Conservation (phyloP, 2,888 invertebrate species). For the Ornithoptera priamus region DNA sequence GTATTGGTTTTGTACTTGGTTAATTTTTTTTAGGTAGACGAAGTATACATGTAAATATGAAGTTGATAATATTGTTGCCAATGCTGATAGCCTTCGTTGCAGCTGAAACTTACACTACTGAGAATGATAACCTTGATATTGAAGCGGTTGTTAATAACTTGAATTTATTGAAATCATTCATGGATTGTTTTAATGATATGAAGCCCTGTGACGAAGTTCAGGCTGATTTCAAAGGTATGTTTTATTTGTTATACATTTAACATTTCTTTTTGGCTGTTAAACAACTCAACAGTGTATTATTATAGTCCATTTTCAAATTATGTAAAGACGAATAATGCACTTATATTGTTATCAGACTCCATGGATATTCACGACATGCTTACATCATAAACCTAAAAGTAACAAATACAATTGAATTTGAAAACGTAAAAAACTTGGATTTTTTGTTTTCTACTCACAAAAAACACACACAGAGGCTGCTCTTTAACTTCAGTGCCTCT, state of each 20-base stretch:
- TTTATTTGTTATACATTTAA: background rate
- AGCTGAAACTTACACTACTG: slow-evolving; percentile 50
- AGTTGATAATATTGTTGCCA: slow-evolving; percentile 44
- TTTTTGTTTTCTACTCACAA: no score
- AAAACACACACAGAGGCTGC: no score
- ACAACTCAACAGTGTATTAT: no score
- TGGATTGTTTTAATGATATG: slow-evolving; percentile 55
- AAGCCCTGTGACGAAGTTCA: slow-evolving; percentile 43
- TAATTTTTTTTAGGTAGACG: background rate
- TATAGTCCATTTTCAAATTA: no score
- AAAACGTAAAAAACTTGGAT: no score
- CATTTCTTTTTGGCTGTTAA: background rate
- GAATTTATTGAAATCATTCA: slow-evolving; percentile 40
- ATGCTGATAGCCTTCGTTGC: slow-evolving; percentile 42
- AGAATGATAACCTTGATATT: slow-evolving; percentile 60
- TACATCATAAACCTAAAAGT: no score
- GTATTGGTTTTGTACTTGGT: slow-evolving; percentile 34
- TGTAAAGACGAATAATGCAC: no score
- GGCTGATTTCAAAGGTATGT: slow-evolving; percentile 60
- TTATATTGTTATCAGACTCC: no score
- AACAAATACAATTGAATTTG: no score
- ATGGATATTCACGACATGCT: no score
- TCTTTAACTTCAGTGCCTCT: no score
- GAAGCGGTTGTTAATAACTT: slow-evolving; percentile 44
- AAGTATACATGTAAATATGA: slow-evolving; percentile 47